Evolutionary conservation across 2,888 invertebrate genomes (phyloP), one percentile per base, ranked within the genome.

Genomic region (Hecatera dysodea): DNA sequence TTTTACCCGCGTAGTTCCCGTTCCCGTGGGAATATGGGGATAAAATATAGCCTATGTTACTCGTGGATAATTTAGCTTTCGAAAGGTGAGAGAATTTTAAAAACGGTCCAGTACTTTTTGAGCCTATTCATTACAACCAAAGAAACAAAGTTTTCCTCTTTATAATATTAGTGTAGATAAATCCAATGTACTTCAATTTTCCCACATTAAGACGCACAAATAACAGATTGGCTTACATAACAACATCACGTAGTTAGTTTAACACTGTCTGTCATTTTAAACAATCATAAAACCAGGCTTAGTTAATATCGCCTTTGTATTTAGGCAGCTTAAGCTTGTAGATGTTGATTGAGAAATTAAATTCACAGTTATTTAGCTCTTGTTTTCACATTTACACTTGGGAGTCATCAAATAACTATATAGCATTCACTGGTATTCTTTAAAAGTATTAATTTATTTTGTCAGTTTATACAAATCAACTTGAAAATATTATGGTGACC

Each of bases 241-340:
- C 17, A 12, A 62, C 55, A 71, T 68, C 65, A 75, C 57, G 67
- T 84, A 85, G 80, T 52, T 79, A 74, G 75, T 33, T 36, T 61
- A 75, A 68, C 67, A 67, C 42, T 22, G 29, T 22, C 53, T 33
- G 19, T 71, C 46, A 64, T 75, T 55, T 53, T 46, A 17, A 59
- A 71, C 4, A 22, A 52, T 42, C 57, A 60, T 55, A 52, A 22
- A 63, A 55, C 29, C 50, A 60, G 50, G 73, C 78, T 80, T 78
- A 17, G 52, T 78, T 78, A 53, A 70, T 66, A 67, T 50, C 42
- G 62, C 46, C 80, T 48, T 66, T 71, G 82, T 85, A 87, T 63
- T 67, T 85, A 83, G 85, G 83, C 83, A 60, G 86, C 86, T 88
- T 74, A 65, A 69, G 86, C 87, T 88, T 87, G 74, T 85, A 82